These are phyloP conservation scores for Myoxocephalus aenaeus DNA, from an alignment of 2,797 vertebrate genomes.

Conservation along the genomic window DNA sequence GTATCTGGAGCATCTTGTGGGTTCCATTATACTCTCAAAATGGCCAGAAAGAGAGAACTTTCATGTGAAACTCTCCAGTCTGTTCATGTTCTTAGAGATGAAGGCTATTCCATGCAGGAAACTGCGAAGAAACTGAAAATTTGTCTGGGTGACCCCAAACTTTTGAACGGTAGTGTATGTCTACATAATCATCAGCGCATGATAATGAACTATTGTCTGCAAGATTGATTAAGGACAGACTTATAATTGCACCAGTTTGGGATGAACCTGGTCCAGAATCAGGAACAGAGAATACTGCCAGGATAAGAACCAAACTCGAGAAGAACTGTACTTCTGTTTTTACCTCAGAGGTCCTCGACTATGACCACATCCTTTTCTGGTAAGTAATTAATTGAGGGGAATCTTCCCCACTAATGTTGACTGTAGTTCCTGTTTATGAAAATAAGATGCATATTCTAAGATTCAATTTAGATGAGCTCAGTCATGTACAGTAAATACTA, in stretches of 20 bases:
- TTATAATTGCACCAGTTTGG: not conserved
- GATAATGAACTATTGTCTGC: not conserved
- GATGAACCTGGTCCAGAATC: not conserved
- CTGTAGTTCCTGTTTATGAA: constrained; percentile 47
- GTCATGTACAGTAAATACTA: constrained; percentile 20
- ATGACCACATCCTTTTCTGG: constrained; percentile 56
- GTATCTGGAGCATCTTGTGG: no score
- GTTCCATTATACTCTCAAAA: no score
- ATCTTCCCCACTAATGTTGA: not conserved
- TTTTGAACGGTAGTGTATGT: no score
- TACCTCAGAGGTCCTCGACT: not conserved
- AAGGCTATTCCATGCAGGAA: no score
- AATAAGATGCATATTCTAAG: constrained; percentile 29
- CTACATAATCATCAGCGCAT: not conserved
- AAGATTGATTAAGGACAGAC: not conserved
- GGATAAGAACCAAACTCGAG: not conserved
- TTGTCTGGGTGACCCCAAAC: no score
- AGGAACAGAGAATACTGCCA: constrained; percentile 41
- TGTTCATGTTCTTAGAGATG: no score
- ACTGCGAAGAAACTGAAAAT: no score
- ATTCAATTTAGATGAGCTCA: constrained; percentile 10
- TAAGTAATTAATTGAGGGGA: constrained; percentile 20
- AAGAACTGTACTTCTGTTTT: constrained; percentile 38
- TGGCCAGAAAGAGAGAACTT: no score
- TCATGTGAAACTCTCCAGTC: no score